A percentile compares a stretch with the other conserved stretches of the same genome.
Evolutionary conservation across 37 sponge, comb jelly and placozoan species (phyloP).

Genomic region (Haliclona indistincta): DNA sequence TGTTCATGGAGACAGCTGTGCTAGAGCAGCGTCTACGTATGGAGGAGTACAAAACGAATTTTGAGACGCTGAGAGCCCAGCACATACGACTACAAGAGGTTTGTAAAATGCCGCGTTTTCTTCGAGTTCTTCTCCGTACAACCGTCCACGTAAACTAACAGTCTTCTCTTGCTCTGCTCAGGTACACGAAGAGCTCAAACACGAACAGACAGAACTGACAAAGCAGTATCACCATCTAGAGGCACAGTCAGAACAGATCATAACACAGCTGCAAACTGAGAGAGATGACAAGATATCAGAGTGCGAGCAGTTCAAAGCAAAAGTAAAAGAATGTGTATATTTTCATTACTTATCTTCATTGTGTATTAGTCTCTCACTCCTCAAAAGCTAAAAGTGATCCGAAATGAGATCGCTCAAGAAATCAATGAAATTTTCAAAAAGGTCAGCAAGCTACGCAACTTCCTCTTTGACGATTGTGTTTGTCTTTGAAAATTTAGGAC

Average conservation of each 20-base stretch:
- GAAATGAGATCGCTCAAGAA: too few species aligned
- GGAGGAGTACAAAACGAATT: constrained; percentile 57
- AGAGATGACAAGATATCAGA: constrained; percentile 63
- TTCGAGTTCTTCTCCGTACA: neutral
- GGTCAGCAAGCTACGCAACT: too few species aligned
- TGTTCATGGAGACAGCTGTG: constrained; percentile 24
- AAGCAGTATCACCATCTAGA: constrained; percentile 43
- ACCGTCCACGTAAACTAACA: neutral
- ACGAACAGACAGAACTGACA: constrained; percentile 6
- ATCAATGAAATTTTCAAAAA: too few species aligned
- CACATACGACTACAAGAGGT: constrained; percentile 71
- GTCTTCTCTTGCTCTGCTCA: neutral
- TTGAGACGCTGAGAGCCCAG: constrained; percentile 59
- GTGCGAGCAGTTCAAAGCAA: constrained; percentile 44
- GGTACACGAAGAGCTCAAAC: constrained; percentile 12
- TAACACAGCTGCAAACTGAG: constrained; percentile 53
- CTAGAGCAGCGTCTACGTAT: constrained; percentile 50
- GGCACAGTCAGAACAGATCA: constrained; percentile 59
- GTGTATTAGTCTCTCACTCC: too few species aligned
- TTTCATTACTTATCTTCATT: too few species aligned
- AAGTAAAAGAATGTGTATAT: too few species aligned
- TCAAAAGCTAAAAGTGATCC: too few species aligned
- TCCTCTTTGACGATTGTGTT: too few species aligned
- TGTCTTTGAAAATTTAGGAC: too few species aligned
- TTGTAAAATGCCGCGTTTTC: neutral